These are phyloP conservation scores for Micoletzkya japonica DNA, from an alignment of 2,888 invertebrate species.

Conservation along the genomic window DNA sequence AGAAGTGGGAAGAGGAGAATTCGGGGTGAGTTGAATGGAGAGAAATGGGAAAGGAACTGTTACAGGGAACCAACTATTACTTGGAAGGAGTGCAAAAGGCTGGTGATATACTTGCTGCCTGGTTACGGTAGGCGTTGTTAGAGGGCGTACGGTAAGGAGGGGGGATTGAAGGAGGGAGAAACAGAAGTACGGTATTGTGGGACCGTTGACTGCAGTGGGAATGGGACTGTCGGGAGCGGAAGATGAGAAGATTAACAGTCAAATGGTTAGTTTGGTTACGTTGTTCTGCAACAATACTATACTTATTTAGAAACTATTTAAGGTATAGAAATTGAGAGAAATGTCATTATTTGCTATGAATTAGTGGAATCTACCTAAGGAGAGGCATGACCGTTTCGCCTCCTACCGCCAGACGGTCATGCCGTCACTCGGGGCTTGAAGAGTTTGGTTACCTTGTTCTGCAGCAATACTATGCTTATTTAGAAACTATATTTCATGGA, in stretches of 20 bases:
- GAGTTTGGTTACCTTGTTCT: too few species aligned
- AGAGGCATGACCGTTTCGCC: too few species aligned
- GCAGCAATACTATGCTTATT: too few species aligned
- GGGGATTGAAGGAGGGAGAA: conserved; percentile 14
- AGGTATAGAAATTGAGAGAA: too few species aligned
- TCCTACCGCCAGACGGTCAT: too few species aligned
- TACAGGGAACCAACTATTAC: conserved; percentile 44
- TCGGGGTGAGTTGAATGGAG: background rate
- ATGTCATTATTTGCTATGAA: too few species aligned
- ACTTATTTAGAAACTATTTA: too few species aligned
- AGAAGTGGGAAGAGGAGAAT: conserved; percentile 13
- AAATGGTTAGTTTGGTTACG: conserved; percentile 33
- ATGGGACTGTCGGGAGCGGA: conserved; percentile 61
- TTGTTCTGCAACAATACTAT: too few species aligned
- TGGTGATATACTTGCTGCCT: conserved; percentile 34
- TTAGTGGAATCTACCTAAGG: too few species aligned
- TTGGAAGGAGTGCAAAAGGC: conserved; percentile 42
- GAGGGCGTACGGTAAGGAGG: background rate
- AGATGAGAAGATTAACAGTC: conserved; percentile 45
- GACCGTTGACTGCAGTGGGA: conserved; percentile 34
- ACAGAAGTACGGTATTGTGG: background rate
- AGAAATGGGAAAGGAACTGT: conserved; percentile 22
- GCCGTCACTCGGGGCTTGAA: too few species aligned
- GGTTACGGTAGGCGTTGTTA: conserved; percentile 32
- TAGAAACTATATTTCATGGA: too few species aligned